These are phyloP conservation scores for Tapirus terrestris DNA, from an alignment of 2,113 vertebrate species.

Conservation along the genomic window DNA sequence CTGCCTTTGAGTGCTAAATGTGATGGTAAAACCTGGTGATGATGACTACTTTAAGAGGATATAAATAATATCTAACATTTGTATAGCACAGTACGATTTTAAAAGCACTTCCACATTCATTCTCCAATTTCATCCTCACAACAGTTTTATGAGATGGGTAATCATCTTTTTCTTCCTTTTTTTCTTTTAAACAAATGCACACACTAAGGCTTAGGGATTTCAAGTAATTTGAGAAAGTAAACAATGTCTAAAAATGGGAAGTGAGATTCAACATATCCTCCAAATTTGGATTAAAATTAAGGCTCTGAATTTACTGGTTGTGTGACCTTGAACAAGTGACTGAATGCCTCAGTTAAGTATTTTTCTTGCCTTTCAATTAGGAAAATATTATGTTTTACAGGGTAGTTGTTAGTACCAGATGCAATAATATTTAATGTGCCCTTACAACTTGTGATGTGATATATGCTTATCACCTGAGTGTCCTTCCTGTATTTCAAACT, in stretches of 20 bases:
- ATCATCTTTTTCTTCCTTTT: neutral
- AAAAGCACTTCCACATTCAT: conserved; percentile 57
- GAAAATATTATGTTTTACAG: neutral
- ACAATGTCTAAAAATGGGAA: neutral
- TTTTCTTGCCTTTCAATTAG: neutral
- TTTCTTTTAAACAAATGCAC: neutral
- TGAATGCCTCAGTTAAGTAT: neutral
- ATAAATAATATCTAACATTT: conserved; percentile 73
- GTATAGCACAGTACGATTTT: conserved; percentile 38
- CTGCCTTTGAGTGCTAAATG: conserved; percentile 67
- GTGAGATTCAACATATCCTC: neutral
- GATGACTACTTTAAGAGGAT: conserved; percentile 67
- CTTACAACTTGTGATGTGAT: neutral
- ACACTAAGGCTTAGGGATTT: neutral
- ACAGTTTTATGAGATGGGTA: conserved; percentile 30
- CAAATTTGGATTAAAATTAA: conserved; percentile 1
- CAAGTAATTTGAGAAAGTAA: conserved; percentile 30
- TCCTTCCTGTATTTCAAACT: conserved; percentile 1
- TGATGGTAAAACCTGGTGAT: conserved; percentile 60
- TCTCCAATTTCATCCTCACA: conserved; percentile 41
- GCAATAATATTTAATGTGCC: neutral
- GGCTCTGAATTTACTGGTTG: neutral
- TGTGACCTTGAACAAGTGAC: neutral
- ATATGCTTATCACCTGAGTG: neutral
- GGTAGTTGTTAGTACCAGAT: neutral